Evolutionary conservation across 2,113 vertebrate species (phyloP), one percentile per base, ranked within the genome.

Genomic region (Coptodon bakossiorum): DNA sequence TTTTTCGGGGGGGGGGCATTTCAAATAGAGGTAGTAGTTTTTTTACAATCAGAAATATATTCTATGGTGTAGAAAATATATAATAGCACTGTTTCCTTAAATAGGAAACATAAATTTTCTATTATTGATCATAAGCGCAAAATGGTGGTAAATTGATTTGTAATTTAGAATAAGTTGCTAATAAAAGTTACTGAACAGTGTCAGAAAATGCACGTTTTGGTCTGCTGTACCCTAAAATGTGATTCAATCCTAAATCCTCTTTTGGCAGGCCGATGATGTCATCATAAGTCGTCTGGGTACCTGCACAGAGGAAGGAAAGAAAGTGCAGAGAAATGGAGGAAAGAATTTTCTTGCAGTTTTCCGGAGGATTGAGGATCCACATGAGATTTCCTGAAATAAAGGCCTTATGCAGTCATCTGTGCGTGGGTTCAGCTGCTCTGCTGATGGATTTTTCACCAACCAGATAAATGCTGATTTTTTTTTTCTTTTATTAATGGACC

Each of bases 291-390:
- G 96, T 22, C 84, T 99, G 88, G 97, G 97, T 2, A 97, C 95
- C 1, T 98, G 97, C 43, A 98, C 98, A 1, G 98, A 99, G 84
- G 98, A 99, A 90, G 98, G 98, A 40, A 98, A 98, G 95, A 98
- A 99, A 90, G 98, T 99, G 57, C 96, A 97, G 78, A 96, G 98
- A 19, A 98, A 97, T 2, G 96, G 97, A 86, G 97, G 98, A 11
- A 95, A 97, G 91, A 98, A 97, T 80, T 98, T 97, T 87, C 96
- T 97, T 0, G 98, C 98, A 10, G 94, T 99, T 71, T 98, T 99
- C 93, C 95, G 93, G 24, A 96, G 98, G 88, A 91, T 97, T 63
- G 94, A 96, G 34, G 96, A 97, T 88, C 29, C 45, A 56, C 88
- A 81, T 83, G 17, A 86, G 63, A 81, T 56, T 56, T 34, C 24